Evolutionary conservation across 2,113 vertebrate species (phyloP), one percentile per base, ranked within the genome.

Genomic region (Polypterus bichir): DNA sequence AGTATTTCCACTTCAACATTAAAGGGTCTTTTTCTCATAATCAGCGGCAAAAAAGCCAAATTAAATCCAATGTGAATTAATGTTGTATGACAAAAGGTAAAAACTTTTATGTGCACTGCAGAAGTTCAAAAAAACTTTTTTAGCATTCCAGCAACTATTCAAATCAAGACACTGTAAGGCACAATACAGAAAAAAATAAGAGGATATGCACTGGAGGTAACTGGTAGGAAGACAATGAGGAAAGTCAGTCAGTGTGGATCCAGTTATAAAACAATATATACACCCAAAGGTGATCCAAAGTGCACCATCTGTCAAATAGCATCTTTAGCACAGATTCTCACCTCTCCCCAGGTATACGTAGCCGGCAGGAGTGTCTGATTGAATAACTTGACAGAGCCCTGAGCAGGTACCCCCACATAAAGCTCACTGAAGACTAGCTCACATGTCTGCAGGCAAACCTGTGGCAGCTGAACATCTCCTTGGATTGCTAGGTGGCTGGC

Each of bases 351-450:
- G 8, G 68, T 79, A 77, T 90, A 99, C 64, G 61, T 65, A 51
- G 90, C 66, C 44, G 90, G 86, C 68, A 99, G 85, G 48, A 81
- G 75, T 0, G 85, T 97, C 75, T 91, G 92, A 65, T 98, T 98
- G 73, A 88, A 79, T 57, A 99, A 84, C 1, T 72, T 81, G 52
- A 79, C 5, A 0, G 65, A 67, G 2, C 72, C 74, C 57, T 63
- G 75, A 3, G 72, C 64, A 44, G 86, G 77, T 65, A 92, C 72
- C 5, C 86, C 93, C 7, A 87, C 3, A 69, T 89, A 94, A 73
- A 97, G 76, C 56, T 85, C 82, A 54, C 71, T 63, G 63, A 97
- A 68, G 46, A 73, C 64, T 66, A 97, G 68, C 61, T 79, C 68
- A 69, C 84, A 88, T 69, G 67, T 82, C 51, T 86, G 68, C 60